Percentiles rank a stretch among this genome's conserved stretches.
Evolutionary conservation across 2,113 vertebrate species (phyloP).

Genomic region (Verasper variegatus): DNA sequence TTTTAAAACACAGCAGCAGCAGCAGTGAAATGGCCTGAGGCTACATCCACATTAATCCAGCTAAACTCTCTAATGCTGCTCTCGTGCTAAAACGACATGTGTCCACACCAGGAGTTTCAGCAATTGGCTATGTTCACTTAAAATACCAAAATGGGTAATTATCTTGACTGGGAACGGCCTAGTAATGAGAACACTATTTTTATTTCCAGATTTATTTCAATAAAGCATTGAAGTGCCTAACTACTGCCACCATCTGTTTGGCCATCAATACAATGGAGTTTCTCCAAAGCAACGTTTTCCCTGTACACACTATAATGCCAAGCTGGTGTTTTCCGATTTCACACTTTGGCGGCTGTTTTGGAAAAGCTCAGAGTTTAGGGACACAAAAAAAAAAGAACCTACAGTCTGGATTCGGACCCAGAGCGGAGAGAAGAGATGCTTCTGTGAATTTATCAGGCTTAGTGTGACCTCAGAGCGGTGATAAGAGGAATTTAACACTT

Average conservation of each 20-base stretch:
- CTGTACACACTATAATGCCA: background rate
- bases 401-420: background rate
- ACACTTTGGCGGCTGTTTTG: background rate
- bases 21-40: background rate
- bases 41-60: background rate
- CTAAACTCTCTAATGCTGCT: background rate
- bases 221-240: background rate
- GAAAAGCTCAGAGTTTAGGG: background rate
- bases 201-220: background rate
- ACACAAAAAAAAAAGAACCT: background rate
- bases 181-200: background rate
- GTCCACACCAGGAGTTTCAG: background rate
- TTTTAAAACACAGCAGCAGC: background rate
- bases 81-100: background rate
- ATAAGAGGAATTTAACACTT: background rate
- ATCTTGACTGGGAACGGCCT: background rate
- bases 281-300: background rate
- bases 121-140: background rate
- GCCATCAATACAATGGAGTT: background rate
- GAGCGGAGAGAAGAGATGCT: background rate
- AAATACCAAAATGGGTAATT: background rate
- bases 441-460: background rate
- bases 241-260: constrained; percentile 1
- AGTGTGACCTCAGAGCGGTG: background rate
- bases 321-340: background rate